phyloP scores from a whole-genome alignment of 2,888 invertebrate genomes.

The Anticlea derivata region DNA sequence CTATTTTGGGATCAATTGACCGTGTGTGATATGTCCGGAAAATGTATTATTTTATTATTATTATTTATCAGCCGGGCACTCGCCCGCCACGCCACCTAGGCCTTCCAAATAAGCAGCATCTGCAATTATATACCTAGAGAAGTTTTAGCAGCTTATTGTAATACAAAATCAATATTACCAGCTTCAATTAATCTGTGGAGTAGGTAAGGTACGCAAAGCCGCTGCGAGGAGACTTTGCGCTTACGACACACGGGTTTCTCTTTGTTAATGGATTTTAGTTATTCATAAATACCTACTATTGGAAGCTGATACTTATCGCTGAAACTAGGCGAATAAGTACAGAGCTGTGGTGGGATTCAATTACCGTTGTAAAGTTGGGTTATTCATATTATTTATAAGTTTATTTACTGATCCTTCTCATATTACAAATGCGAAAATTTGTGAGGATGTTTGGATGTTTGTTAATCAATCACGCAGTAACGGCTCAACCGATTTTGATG shows the following conservation, averaged over 20 bases:
- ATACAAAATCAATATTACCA: slow-evolving; percentile 79
- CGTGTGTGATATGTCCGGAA: too few relatives aligned
- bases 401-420: too few relatives aligned
- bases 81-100: too few relatives aligned
- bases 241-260: slow-evolving; percentile 43
- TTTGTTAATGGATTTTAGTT: slow-evolving; percentile 52
- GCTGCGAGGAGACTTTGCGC: slow-evolving; percentile 49
- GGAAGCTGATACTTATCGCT: slow-evolving; percentile 22
- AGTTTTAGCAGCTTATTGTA: slow-evolving; percentile 65
- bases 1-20: too few relatives aligned
- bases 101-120: slow-evolving; percentile 60
- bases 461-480: too few relatives aligned
- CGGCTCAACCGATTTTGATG: too few relatives aligned
- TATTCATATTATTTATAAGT: too few relatives aligned
- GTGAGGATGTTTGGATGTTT: too few relatives aligned
- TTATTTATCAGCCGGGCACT: too few relatives aligned
- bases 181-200: slow-evolving; percentile 68
- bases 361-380: slow-evolving; percentile 3
- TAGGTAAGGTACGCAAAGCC: slow-evolving; percentile 47
- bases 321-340: slow-evolving; percentile 17
- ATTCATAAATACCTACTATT: slow-evolving; percentile 47
- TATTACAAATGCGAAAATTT: too few relatives aligned
- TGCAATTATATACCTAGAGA: slow-evolving; percentile 62
- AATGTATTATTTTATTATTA: too few relatives aligned
- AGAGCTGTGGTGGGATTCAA: slow-evolving; percentile 12